Conservation (phyloP, 2,113 vertebrate genomes). For the Myxocyprinus asiaticus region DNA sequence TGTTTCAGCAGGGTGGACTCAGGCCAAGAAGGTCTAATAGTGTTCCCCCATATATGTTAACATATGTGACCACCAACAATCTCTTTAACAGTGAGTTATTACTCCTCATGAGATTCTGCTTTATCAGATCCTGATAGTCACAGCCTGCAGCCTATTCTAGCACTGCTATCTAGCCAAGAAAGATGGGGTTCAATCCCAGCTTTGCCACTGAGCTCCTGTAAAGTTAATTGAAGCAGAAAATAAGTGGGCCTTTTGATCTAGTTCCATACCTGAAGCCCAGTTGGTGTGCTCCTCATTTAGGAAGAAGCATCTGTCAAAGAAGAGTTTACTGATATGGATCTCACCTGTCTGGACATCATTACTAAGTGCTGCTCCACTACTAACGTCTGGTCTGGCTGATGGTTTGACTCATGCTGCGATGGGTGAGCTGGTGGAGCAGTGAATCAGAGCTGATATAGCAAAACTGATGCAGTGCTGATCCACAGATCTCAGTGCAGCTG, state of each 20-base stretch:
- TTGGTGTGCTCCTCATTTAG: conserved; percentile 27
- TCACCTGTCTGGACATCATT: conserved; percentile 40
- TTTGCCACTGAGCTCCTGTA: conserved; percentile 23
- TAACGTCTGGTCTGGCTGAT: conserved; percentile 23
- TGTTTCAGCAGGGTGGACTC: too few relatives aligned
- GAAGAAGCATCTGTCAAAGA: conserved; percentile 26
- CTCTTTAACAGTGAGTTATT: conserved; percentile 25
- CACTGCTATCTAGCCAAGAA: too few relatives aligned
- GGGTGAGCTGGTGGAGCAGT: background rate
- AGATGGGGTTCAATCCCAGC: background rate
- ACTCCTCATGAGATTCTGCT: background rate
- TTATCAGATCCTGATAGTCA: conserved; percentile 16
- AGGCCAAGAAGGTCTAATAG: conserved; percentile 8
- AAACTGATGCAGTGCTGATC: background rate
- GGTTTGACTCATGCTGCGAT: conserved; percentile 31
- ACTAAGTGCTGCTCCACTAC: conserved; percentile 74
- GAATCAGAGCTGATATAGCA: conserved; percentile 48
- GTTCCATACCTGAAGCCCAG: conserved; percentile 11
- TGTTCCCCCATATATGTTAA: background rate
- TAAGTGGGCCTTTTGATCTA: conserved; percentile 32
- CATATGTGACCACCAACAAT: background rate
- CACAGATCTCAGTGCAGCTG: conserved; percentile 31
- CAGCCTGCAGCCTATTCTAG: background rate
- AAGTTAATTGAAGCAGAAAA: conserved; percentile 40
- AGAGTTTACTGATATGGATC: conserved; percentile 48